Percentiles rank a stretch among this genome's conserved stretches.
Conservation (phyloP, 1,140 invertebrate genomes). For the Polypedilum vanderplanki region DNA sequence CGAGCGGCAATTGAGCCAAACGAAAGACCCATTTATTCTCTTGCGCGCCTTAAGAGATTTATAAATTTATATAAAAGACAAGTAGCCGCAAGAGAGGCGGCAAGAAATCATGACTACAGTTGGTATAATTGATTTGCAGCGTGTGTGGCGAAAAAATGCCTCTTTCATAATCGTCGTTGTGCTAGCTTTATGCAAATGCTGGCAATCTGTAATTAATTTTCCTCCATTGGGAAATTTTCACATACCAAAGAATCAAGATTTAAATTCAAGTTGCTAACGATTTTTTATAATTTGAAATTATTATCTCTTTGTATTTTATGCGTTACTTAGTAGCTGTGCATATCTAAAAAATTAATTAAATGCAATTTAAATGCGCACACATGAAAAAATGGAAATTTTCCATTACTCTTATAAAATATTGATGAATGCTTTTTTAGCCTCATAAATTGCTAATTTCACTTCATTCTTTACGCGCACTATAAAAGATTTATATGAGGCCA, state of each 20-base stretch:
- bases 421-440: neutral
- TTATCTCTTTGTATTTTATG: too few relatives aligned
- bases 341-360: too few relatives aligned
- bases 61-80: neutral
- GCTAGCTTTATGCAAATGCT: neutral
- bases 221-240: neutral
- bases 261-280: too few relatives aligned
- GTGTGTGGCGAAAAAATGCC: conserved; percentile 1
- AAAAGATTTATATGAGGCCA: neutral
- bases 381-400: too few relatives aligned
- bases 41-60: neutral
- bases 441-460: conserved; percentile 7
- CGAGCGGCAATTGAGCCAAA: neutral
- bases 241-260: too few relatives aligned
- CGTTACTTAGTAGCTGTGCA: too few relatives aligned
- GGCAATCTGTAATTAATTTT: neutral
- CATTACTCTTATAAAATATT: neutral
- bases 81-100: conserved; percentile 9
- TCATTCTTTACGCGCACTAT: neutral
- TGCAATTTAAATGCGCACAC: too few relatives aligned
- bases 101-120: neutral
- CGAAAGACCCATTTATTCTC: too few relatives aligned
- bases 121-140: conserved; percentile 21
- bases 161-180: neutral
- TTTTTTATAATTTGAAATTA: too few relatives aligned